phyloP scores from a whole-genome alignment of 1,140 invertebrate species.

The Ceratitis capitata region DNA sequence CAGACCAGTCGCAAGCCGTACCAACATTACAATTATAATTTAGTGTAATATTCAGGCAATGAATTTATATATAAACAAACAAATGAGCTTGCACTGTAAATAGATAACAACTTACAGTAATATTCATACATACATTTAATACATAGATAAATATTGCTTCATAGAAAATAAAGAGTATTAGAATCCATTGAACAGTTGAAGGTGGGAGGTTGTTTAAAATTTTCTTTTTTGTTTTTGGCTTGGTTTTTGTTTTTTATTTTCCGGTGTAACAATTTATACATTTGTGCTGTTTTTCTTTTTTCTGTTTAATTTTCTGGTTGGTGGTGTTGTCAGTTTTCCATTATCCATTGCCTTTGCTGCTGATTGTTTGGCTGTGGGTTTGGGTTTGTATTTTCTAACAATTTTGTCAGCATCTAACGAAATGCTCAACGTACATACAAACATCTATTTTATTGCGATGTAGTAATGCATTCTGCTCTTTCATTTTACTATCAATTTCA shows the following conservation, averaged over 20 bases:
- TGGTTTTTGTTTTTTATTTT: neutral
- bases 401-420: neutral
- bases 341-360: neutral
- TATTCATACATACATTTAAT: neutral
- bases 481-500: neutral
- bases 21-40: constrained; percentile 8
- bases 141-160: neutral
- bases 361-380: neutral
- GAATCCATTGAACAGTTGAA: neutral
- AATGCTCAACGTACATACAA: neutral
- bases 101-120: neutral
- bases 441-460: neutral
- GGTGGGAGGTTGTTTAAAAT: neutral
- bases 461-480: neutral
- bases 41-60: neutral
- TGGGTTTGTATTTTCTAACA: no score
- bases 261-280: neutral
- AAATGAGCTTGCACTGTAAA: neutral
- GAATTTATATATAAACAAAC: neutral
- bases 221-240: neutral
- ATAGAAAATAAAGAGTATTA: neutral
- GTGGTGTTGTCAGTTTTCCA: neutral
- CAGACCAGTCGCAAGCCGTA: neutral
- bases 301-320: no score
- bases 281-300: neutral